Evolutionary conservation across 1,140 invertebrate genomes (phyloP).

Genomic region (Papilio polyxenes): DNA sequence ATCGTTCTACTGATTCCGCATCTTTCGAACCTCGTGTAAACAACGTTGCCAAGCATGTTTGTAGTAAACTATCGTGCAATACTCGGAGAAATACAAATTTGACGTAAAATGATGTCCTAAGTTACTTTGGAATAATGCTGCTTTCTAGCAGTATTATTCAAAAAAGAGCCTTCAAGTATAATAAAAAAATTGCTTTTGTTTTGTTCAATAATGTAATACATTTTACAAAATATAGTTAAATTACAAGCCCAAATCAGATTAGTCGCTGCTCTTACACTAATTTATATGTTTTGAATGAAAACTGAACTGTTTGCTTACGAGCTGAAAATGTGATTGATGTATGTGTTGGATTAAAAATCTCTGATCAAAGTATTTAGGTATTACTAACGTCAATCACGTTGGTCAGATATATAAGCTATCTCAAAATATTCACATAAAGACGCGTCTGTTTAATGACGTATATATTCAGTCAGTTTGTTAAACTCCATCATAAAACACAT

Average conservation of each 20-base stretch:
- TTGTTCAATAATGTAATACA: too few species aligned
- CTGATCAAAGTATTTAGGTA: conserved; percentile 25
- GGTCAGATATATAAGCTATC: conserved; percentile 2
- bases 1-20: conserved; percentile 34
- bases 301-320: not conserved
- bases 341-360: conserved; percentile 21
- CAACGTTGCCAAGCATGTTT: not conserved
- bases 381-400: conserved; percentile 26
- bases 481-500: conserved; percentile 24
- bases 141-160: too few species aligned
- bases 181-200: not conserved
- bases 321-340: conserved; percentile 1
- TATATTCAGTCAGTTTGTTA: conserved; percentile 22
- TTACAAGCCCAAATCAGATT: not conserved
- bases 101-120: too few species aligned
- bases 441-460: conserved; percentile 10
- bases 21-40: conserved; percentile 5
- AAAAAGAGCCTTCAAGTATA: not conserved
- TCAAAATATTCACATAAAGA: conserved; percentile 26
- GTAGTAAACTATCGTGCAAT: not conserved
- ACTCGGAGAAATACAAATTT: not conserved
- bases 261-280: not conserved
- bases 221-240: too few species aligned
- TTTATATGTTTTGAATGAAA: not conserved
- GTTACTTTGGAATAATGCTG: too few species aligned